Base-by-base conservation (phyloP, 2,888 invertebrate genomes). In the Julus scanicus region DNA sequence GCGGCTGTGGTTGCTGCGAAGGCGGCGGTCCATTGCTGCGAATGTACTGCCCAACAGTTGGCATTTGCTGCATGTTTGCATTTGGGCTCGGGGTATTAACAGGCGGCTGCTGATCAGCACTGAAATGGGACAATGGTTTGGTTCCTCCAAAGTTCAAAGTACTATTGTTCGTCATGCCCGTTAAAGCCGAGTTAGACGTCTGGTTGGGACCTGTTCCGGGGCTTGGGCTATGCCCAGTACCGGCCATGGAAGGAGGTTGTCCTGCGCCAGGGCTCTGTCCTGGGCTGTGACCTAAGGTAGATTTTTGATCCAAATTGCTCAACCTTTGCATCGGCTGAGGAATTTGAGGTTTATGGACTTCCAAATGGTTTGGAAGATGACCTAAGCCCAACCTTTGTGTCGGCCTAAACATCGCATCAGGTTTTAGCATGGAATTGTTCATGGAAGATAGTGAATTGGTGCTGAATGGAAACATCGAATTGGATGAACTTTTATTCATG, bases 1-100 rank as follows among this genome's bases (percentile, higher is more conserved):
- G 86, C 9, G 84, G 84, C 20, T 40, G 84, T n/a, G 40, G 97
- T 92, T 97, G 97, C 88, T 96, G 96, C 92, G 97, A 97, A 57
- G 87, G 39, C 39, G 57, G 87, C 39, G 20, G 37, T n/a, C 86
- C 86, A 57, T 20, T 39, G 63, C n/a, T 40, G 39, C 87, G 53
- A 40, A 87, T 37, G 39, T 87, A 87, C n/a, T 87, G 87, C 39
- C 71, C 48, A 20, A 40, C 84, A 44, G 84, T n/a, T n/a, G 84
- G 84, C 84, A 84, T 44, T 84, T 84, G 84, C n/a, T 84, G 84
- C 84, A 84, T 48, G n/a, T n/a, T 84, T 6, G 84, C 40, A 37
- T 40, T 84, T 8, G 84, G 84, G 48, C 84, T 84, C 9, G 84
- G 84, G 6, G 84, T 40, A 20, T 84, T 84, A n/a, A 84, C 20